Base-by-base conservation (phyloP, 2,113 vertebrate genomes). In the Murina feae region DNA sequence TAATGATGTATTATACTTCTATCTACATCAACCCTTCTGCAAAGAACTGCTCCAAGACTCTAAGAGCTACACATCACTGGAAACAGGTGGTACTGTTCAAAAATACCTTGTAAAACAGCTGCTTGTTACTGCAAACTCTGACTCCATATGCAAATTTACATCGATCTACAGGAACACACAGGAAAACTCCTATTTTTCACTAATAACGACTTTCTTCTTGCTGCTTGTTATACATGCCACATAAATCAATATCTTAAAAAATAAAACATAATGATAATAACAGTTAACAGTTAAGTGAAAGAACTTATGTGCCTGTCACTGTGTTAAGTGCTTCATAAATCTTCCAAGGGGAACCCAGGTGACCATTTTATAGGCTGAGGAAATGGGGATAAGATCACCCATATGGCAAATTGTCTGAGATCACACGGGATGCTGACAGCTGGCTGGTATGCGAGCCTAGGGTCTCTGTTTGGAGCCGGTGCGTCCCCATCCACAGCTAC, bases 31-130 rank as follows among this genome's bases (percentile, higher is more conserved):
- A 89, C 71, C 51, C 39, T 47, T 79, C 91, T 84, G 32, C 28
- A 39, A 39, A 72, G 66, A 85, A 72, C 28, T 44, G 23, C 17
- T 30, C 35, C 17, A 25, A 75, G 86, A 39, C 44, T 66, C 28
- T 76, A 4, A 53, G 58, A 10, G 18, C 25, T 49, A 44, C 1
- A 23, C 37, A 44, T 91, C 65, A 76, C 21, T 60, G 74, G n/a
- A 80, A 95, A 51, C 39, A 71, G 90, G 60, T 65, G 76, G 55
- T 18, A 39, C 8, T 89, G 60, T 58, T 94, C n/a, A 69, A 63
- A 81, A 89, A 10, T 71, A 18, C 14, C 5, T 39, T 69, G 53
- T n/a, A 35, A 75, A 44, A 83, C 49, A 75, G 60, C 84, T 85
- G 37, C 53, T 37, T 88, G 39, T 37, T 74, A 63, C 37, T 28